Base-by-base conservation (phyloP, 1,140 invertebrate species). In the Drosophila pseudoobscura region DNA sequence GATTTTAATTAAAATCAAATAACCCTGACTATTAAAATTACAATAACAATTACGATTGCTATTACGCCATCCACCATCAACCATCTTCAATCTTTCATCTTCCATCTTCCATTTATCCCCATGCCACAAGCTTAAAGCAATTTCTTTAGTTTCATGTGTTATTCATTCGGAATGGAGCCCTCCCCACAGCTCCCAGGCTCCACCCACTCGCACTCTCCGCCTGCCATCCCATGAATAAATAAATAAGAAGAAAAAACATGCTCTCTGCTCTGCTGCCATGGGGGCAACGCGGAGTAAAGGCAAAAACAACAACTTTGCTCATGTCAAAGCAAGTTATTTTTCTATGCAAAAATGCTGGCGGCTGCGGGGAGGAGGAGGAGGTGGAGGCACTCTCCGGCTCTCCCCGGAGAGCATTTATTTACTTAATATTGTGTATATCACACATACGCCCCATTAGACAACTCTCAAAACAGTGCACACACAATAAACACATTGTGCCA, bases 361-460 rank as follows among this genome's bases (percentile, higher is more conserved):
- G 22, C 39, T 22, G 31, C 3, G 24, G 5, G 24, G 24, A 24
- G 24, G 24, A 24, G 24, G 24, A 3, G 24, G 24, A 24, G 24
- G 24, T 6, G 24, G 24, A 3, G 24, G 5, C 24, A 24, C 43
- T 56, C 2, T 24, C 41, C 15, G 13, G 29, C 1, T 17, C 17
- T n/a, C 17, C 9, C 29, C 2, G 2, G 45, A 50, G 64, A 59
- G 65, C 62, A 72, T 88, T 88, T 85, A 88, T 87, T 85, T 87
- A 78, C 58, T 88, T 59, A 78, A 62, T 68, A 87, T 82, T 71
- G 79, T 87, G 74, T 71, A 53, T 70, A 75, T 82, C 57, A 61
- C 82, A 74, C 80, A 84, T 84, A 76, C 78, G 80, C 73, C 76
- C 69, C 78, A 87, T 87, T 87, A 80, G 82, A 71, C 74, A 65